A percentile compares a stretch with the other conserved stretches of the same genome.
These are phyloP conservation scores for Lysandra coridon DNA, from an alignment of 2,888 invertebrate species.

Conservation along the genomic window DNA sequence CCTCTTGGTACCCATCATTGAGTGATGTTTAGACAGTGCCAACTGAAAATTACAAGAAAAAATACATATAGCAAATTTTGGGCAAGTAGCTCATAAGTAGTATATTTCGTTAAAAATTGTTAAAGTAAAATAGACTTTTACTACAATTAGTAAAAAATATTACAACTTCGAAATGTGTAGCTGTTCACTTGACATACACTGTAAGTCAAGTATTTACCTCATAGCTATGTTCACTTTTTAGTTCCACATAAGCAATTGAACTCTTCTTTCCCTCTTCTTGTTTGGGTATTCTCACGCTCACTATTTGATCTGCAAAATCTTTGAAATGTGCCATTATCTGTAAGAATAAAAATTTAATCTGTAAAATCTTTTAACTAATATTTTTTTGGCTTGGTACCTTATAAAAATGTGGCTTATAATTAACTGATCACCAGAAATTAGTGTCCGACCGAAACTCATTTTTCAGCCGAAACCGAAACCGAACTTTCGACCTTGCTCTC, in stretches of 20 bases:
- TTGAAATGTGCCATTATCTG: conserved; percentile 67
- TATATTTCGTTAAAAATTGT: neutral
- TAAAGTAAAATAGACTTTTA: no score
- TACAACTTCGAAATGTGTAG: neutral
- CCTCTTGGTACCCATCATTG: conserved; percentile 67
- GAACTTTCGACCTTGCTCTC: no score
- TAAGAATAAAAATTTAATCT: conserved; percentile 38
- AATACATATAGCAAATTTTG: neutral
- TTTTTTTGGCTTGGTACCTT: no score
- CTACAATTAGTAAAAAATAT: neutral
- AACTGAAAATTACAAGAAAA: conserved; percentile 52
- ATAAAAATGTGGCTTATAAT: no score
- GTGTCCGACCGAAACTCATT: no score
- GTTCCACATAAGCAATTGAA: conserved; percentile 68
- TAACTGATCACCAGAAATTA: no score
- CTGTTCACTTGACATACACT: neutral
- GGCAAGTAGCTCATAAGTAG: neutral
- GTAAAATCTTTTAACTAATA: no score
- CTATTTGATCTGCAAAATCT: conserved; percentile 60
- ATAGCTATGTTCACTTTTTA: conserved; percentile 61
- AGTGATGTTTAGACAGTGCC: conserved; percentile 72
- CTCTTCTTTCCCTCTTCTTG: conserved; percentile 55
- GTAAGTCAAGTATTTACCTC: conserved; percentile 54
- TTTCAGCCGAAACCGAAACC: no score
- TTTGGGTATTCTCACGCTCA: conserved; percentile 64